Percentiles rank a stretch among this genome's conserved stretches.
These are phyloP conservation scores for Mico argentatus DNA, from an alignment of 2,797 vertebrate species.

Conservation along the genomic window DNA sequence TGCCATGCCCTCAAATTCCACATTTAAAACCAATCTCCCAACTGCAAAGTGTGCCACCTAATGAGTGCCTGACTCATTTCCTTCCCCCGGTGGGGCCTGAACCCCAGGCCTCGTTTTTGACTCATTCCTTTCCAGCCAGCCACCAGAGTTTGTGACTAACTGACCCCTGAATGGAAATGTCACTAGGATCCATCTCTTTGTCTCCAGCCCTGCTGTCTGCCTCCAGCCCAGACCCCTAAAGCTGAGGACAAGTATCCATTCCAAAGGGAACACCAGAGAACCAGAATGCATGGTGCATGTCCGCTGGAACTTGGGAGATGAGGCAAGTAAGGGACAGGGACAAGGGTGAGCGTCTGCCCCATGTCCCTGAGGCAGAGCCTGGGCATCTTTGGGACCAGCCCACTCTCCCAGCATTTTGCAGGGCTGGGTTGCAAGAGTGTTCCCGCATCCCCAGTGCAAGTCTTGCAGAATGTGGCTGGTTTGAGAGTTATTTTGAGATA, in stretches of 20 bases:
- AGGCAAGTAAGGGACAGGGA: background rate
- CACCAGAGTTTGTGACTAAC: background rate
- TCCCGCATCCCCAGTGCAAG: background rate
- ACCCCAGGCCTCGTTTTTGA: background rate
- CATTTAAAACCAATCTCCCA: background rate
- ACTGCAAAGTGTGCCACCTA: background rate
- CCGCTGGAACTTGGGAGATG: background rate
- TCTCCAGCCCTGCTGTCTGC: background rate
- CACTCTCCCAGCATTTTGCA: background rate
- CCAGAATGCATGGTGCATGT: rapidly evolving
- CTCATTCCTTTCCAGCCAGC: background rate
- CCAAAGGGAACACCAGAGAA: background rate
- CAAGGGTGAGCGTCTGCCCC: background rate
- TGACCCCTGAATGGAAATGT: background rate
- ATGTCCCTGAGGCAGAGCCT: background rate
- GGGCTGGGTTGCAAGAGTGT: background rate
- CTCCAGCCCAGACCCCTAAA: background rate
- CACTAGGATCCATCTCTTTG: background rate
- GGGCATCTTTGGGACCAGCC: background rate
- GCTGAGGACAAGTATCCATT: background rate
- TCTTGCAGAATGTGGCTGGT: background rate
- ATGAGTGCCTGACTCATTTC: background rate
- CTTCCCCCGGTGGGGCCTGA: background rate
- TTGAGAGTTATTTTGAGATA: background rate
- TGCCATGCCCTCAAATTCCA: background rate